Percentiles rank a stretch among this genome's conserved stretches.
phyloP scores from a whole-genome alignment of 1,140 invertebrate species.

The Delia radicum region DNA sequence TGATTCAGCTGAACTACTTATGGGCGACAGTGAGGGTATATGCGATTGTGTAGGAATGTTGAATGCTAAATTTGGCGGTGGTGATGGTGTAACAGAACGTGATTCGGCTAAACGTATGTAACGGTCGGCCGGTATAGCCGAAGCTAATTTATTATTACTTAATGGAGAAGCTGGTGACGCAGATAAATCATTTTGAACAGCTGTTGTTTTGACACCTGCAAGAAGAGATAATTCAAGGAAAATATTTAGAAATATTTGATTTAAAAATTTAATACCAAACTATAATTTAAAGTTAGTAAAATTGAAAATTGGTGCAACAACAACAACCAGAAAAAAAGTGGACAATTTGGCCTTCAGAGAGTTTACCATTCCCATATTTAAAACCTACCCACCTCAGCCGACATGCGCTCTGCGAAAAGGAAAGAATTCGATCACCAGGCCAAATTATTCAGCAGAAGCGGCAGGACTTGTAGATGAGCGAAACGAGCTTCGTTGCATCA shows the following conservation, averaged over 20 bases:
- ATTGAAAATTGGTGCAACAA: too few species aligned
- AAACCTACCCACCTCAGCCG: too few species aligned
- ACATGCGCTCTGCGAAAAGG: too few species aligned
- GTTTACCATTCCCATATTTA: too few species aligned
- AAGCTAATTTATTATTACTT: slow-evolving; percentile 33
- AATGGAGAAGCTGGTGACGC: slow-evolving; percentile 29
- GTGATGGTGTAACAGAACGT: slow-evolving; percentile 72
- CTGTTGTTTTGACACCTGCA: slow-evolving; percentile 21
- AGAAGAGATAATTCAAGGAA: neutral
- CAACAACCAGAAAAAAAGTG: too few species aligned
- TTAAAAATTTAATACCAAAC: too few species aligned
- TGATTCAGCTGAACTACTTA: slow-evolving; percentile 57
- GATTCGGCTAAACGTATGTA: slow-evolving; percentile 72
- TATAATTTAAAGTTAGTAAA: too few species aligned
- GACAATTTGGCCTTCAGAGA: too few species aligned
- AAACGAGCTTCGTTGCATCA: too few species aligned
- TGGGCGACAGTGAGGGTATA: slow-evolving; percentile 58
- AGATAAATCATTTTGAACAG: slow-evolving; percentile 25
- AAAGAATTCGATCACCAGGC: too few species aligned
- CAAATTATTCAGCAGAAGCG: too few species aligned
- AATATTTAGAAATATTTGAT: neutral
- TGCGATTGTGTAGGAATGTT: slow-evolving; percentile 57
- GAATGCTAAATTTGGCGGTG: slow-evolving; percentile 62
- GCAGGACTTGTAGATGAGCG: too few species aligned
- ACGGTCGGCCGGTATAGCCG: slow-evolving; percentile 54